A percentile compares a stretch with the other conserved stretches of the same genome.
Evolutionary conservation across 2,113 vertebrate species (phyloP).

Genomic region (Epinephelus fuscoguttatus): DNA sequence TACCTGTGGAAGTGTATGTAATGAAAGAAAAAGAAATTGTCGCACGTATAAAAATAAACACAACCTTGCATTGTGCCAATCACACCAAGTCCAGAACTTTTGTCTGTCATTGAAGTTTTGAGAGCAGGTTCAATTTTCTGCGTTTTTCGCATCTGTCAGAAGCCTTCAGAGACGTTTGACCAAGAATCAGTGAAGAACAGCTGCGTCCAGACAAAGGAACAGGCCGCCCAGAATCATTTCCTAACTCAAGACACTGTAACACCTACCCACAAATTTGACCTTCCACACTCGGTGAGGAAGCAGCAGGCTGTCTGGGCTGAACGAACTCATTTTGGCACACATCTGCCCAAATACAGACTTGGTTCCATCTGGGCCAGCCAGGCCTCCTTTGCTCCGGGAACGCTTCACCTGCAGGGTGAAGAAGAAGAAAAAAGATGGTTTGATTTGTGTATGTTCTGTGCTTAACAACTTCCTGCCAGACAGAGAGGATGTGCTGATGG

Average conservation of each 20-base stretch:
- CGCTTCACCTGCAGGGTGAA: conserved; percentile 91
- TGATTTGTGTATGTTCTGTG: conserved; percentile 34
- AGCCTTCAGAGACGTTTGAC: too few species aligned
- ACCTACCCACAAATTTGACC: conserved; percentile 98
- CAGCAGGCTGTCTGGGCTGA: conserved; percentile 96
- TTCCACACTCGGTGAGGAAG: conserved; percentile 99
- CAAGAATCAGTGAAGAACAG: too few species aligned
- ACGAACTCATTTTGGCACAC: conserved; percentile 98
- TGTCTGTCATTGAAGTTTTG: too few species aligned
- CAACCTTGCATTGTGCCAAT: too few species aligned
- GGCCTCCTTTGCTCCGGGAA: conserved; percentile 97
- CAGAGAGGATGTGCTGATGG: conserved; percentile 16
- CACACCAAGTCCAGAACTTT: too few species aligned
- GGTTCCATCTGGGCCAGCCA: conserved; percentile 97
- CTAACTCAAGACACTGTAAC: background rate
- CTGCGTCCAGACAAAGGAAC: too few species aligned
- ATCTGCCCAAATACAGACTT: conserved; percentile 99
- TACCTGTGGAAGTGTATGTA: too few species aligned
- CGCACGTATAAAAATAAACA: too few species aligned
- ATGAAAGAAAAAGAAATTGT: too few species aligned
- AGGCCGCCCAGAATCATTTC: too few species aligned
- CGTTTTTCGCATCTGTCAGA: too few species aligned
- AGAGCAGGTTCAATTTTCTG: too few species aligned
- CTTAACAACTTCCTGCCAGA: conserved; percentile 33
- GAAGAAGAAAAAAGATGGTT: background rate